Percentiles rank a stretch among this genome's conserved stretches.
phyloP scores from a whole-genome alignment of 2,888 invertebrate species.

The Bursaphelenchus okinawaensis region DNA sequence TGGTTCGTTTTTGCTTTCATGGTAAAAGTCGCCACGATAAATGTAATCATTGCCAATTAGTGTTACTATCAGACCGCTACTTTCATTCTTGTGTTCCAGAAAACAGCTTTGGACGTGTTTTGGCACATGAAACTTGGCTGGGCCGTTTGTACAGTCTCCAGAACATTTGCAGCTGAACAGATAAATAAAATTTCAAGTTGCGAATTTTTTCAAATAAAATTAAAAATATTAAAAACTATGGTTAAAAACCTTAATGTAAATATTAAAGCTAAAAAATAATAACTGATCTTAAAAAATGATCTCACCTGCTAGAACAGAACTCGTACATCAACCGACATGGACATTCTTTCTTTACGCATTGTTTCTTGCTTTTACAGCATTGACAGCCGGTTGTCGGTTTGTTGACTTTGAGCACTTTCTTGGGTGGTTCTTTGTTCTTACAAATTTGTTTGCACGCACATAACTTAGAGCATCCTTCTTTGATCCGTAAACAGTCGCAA shows the following conservation, averaged over 20 bases:
- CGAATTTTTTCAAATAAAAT: no score
- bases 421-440: conserved; percentile 57
- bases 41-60: conserved; percentile 57
- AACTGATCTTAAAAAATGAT: background rate
- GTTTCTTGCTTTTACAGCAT: conserved; percentile 57
- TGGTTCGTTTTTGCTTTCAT: conserved; percentile 56
- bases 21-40: conserved; percentile 57
- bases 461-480: conserved; percentile 55
- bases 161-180: conserved; percentile 51
- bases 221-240: no score
- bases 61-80: conserved; percentile 56
- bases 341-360: conserved; percentile 57
- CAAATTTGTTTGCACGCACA: conserved; percentile 57
- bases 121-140: conserved; percentile 56
- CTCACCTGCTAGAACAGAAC: conserved; percentile 51
- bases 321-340: conserved; percentile 56
- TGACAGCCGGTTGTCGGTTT: conserved; percentile 55
- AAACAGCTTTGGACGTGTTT: conserved; percentile 58
- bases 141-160: conserved; percentile 57
- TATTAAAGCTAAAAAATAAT: no score
- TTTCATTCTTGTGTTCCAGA: conserved; percentile 57
- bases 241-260: background rate
- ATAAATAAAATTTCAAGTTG: no score
- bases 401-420: conserved; percentile 46
- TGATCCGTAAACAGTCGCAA: conserved; percentile 57